Evolutionary conservation across 2,888 invertebrate genomes (phyloP).

Genomic region (Alviniconcha strummeri): DNA sequence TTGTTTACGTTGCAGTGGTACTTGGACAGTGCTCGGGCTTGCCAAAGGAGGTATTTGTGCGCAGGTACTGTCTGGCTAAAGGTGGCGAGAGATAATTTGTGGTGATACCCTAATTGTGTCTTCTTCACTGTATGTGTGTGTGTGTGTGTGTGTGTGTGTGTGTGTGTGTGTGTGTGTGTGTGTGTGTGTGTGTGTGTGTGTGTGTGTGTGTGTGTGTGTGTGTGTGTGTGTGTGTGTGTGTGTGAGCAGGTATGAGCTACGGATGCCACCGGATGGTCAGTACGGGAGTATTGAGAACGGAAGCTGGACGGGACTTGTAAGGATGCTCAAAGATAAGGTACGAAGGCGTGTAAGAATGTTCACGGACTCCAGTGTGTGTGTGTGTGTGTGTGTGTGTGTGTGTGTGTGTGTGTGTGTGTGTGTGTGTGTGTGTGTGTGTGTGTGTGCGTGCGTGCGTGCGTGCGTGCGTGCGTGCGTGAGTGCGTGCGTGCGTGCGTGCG

Average conservation of each 20-base stretch:
- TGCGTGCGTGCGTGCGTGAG: slow-evolving; percentile 1
- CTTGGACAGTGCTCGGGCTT: too few species aligned
- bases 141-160: not conserved
- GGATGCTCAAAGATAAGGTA: slow-evolving; percentile 25
- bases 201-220: not conserved
- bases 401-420: slow-evolving; percentile 11
- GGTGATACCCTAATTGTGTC: too few species aligned
- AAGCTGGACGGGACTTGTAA: slow-evolving; percentile 18
- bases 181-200: not conserved
- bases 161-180: not conserved
- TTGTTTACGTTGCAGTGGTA: too few species aligned
- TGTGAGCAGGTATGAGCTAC: slow-evolving; percentile 7
- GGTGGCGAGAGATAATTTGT: too few species aligned
- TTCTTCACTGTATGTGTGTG: not conserved
- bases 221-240: not conserved
- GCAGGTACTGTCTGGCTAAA: too few species aligned
- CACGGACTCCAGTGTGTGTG: not conserved
- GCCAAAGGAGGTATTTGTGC: too few species aligned
- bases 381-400: not conserved
- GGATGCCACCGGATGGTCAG: slow-evolving; percentile 15
- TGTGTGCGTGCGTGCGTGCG: slow-evolving; percentile 1
- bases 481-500: not conserved
- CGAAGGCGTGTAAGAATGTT: too few species aligned
- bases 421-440: slow-evolving; percentile 14
- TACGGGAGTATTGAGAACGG: slow-evolving; percentile 18